These are phyloP conservation scores for Eudyptes chrysolophus DNA, from an alignment of 2,113 vertebrate species.

Conservation along the genomic window DNA sequence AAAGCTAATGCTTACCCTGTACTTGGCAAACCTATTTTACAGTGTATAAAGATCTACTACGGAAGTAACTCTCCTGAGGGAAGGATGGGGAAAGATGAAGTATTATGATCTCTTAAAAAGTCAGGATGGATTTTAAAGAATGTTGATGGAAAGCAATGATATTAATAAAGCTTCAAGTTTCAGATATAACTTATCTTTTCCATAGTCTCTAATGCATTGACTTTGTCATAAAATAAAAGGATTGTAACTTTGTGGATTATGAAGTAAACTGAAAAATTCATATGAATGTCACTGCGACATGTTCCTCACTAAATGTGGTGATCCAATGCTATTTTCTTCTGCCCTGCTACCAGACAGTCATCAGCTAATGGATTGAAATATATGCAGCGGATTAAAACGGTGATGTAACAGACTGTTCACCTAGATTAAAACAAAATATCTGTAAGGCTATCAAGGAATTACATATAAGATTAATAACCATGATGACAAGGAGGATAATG, in stretches of 20 bases:
- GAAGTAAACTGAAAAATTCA: not conserved
- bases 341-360: not conserved
- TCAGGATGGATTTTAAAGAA: not conserved
- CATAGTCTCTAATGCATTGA: not conserved
- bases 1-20: not conserved
- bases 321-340: not conserved
- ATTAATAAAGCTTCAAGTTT: not conserved
- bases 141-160: not conserved
- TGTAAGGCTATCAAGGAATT: not conserved
- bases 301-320: not conserved
- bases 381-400: not conserved
- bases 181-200: not conserved
- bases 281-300: not conserved
- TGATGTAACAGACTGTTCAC: not conserved
- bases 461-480: not conserved
- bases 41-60: not conserved
- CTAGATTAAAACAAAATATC: not conserved
- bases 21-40: not conserved
- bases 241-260: not conserved
- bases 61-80: not conserved
- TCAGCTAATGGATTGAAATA: not conserved
- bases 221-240: not conserved
- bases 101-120: not conserved
- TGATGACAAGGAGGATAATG: not conserved
- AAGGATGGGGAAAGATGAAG: not conserved